These are phyloP conservation scores for Strix aluco DNA, from an alignment of 2,113 vertebrate genomes.

Conservation along the genomic window DNA sequence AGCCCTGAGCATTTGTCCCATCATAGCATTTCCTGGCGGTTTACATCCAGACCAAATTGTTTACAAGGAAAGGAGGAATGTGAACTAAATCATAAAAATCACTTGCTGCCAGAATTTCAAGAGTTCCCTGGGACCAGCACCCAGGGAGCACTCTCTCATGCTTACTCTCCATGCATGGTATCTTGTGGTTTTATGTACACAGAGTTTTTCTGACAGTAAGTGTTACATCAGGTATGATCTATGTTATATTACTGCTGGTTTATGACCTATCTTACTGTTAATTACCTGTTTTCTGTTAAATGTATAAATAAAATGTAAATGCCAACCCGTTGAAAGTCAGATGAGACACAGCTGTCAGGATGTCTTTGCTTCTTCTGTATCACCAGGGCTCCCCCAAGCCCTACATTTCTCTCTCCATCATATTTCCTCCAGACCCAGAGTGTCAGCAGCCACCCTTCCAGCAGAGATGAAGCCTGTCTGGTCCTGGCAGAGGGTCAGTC, in stretches of 20 bases:
- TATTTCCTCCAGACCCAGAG: neutral
- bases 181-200: neutral
- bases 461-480: neutral
- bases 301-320: conserved; percentile 51
- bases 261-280: neutral
- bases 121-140: neutral
- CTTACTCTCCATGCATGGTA: conserved; percentile 26
- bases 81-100: neutral
- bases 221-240: neutral
- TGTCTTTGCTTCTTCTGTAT: neutral
- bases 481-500: neutral
- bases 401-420: neutral
- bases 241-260: neutral
- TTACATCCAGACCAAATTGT: conserved; percentile 27
- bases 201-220: neutral
- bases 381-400: fast-evolving
- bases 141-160: neutral
- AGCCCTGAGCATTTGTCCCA: neutral
- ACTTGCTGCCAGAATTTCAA: neutral
- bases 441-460: neutral
- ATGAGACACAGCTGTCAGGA: neutral
- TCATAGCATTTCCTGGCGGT: neutral
- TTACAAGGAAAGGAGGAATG: conserved; percentile 10
- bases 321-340: neutral
- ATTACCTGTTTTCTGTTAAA: conserved; percentile 46